Percentiles rank a stretch among this genome's conserved stretches.
Evolutionary conservation across 2,113 vertebrate species (phyloP).

Genomic region (Pseudolaguvia tuberculata): DNA sequence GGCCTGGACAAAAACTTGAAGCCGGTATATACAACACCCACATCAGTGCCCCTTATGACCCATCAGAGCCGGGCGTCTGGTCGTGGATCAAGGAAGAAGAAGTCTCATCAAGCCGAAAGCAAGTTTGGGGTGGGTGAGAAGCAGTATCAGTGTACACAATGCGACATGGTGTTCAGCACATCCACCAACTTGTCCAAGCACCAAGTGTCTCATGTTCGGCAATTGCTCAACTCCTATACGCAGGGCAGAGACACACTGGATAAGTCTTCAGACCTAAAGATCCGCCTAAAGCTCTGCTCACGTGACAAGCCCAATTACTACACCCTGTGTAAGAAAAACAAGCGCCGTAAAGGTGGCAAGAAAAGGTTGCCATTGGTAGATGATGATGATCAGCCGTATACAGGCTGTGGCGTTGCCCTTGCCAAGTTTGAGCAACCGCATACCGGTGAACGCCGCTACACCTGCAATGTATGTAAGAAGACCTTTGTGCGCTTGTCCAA

Average conservation of each 20-base stretch:
- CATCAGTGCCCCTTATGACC: conserved; percentile 37
- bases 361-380: conserved; percentile 33
- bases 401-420: conserved; percentile 65
- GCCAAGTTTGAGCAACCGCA: conserved; percentile 68
- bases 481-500: conserved; percentile 55
- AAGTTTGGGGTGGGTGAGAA: conserved; percentile 20
- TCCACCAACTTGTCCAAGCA: conserved; percentile 68
- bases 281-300: conserved; percentile 72
- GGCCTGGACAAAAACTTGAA: conserved; percentile 51
- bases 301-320: conserved; percentile 73
- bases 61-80: conserved; percentile 34
- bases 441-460: conserved; percentile 35
- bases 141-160: conserved; percentile 63
- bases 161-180: conserved; percentile 69
- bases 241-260: conserved; percentile 65
- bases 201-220: conserved; percentile 70
- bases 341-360: conserved; percentile 48
- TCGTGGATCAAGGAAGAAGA: conserved; percentile 53
- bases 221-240: conserved; percentile 68
- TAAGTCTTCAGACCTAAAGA: conserved; percentile 72
- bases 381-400: conserved; percentile 55
- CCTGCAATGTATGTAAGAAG: conserved; percentile 49
- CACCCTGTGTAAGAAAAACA: conserved; percentile 72
- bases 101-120: conserved; percentile 5
- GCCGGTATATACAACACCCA: conserved; percentile 47